phyloP scores from a whole-genome alignment of 2,113 vertebrate species.

The Cacatua alba region DNA sequence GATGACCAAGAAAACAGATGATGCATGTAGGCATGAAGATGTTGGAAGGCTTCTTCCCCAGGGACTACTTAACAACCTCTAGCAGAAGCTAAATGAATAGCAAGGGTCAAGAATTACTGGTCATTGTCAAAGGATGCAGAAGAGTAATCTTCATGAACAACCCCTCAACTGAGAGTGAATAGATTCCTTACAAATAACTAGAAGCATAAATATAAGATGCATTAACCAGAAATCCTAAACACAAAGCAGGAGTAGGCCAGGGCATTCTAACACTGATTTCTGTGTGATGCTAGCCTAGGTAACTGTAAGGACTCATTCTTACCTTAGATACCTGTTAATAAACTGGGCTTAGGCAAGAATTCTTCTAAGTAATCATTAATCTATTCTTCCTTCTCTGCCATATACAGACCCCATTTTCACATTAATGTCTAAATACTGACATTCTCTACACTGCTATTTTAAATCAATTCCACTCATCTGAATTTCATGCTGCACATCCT shows the following conservation, averaged over 20 bases:
- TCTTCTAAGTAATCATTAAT: neutral
- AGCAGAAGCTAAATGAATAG: neutral
- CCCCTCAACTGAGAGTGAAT: neutral
- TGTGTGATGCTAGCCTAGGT: accelerated
- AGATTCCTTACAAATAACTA: neutral
- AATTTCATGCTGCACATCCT: neutral
- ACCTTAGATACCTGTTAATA: neutral
- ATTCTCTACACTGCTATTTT: neutral
- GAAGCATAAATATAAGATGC: neutral
- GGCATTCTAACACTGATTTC: neutral
- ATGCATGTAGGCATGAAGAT: accelerated
- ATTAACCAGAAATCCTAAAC: neutral
- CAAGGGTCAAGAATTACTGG: neutral
- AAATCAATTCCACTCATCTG: neutral
- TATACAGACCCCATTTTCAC: neutral
- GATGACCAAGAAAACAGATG: neutral
- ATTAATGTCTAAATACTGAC: neutral
- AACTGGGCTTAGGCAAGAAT: neutral
- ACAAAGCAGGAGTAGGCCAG: neutral
- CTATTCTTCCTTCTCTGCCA: neutral
- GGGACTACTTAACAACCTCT: neutral
- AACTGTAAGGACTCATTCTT: neutral
- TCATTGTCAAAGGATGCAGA: neutral
- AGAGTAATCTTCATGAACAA: neutral
- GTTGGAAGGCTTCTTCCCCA: neutral